phyloP scores from a whole-genome alignment of 2,888 invertebrate genomes.

The Apodemia hepburni region DNA sequence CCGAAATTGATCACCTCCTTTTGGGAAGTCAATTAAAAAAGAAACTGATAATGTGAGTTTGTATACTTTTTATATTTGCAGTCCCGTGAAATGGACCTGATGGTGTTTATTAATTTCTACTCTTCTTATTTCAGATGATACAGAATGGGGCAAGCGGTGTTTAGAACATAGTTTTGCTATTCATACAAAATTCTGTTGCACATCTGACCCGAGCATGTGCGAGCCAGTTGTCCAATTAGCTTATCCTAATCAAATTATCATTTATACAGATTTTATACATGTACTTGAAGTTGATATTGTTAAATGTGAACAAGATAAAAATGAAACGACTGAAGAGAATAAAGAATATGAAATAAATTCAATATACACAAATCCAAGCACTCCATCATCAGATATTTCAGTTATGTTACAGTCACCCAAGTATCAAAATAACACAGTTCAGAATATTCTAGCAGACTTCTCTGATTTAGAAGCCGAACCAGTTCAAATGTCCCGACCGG shows the following conservation, averaged over 20 bases:
- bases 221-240: conserved; percentile 85
- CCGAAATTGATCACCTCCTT: too few species aligned
- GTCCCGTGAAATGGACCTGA: too few species aligned
- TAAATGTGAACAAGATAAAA: conserved; percentile 58
- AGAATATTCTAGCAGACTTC: conserved; percentile 82
- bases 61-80: too few species aligned
- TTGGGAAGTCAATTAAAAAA: too few species aligned
- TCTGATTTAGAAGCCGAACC: conserved; percentile 81
- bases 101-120: background rate
- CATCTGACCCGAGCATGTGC: conserved; percentile 91
- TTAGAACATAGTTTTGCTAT: conserved; percentile 94
- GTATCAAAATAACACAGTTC: conserved; percentile 78
- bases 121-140: conserved; percentile 51
- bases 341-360: conserved; percentile 54
- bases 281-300: conserved; percentile 84
- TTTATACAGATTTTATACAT: conserved; percentile 93
- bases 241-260: conserved; percentile 86
- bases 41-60: too few species aligned
- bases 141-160: conserved; percentile 86
- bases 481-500: conserved; percentile 60
- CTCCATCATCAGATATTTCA: conserved; percentile 62
- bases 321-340: conserved; percentile 53
- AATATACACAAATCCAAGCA: conserved; percentile 56
- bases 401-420: conserved; percentile 72
- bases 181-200: conserved; percentile 94